Conservation (phyloP, 2,797 vertebrate species). For the Pseudochaenichthys georgianus region DNA sequence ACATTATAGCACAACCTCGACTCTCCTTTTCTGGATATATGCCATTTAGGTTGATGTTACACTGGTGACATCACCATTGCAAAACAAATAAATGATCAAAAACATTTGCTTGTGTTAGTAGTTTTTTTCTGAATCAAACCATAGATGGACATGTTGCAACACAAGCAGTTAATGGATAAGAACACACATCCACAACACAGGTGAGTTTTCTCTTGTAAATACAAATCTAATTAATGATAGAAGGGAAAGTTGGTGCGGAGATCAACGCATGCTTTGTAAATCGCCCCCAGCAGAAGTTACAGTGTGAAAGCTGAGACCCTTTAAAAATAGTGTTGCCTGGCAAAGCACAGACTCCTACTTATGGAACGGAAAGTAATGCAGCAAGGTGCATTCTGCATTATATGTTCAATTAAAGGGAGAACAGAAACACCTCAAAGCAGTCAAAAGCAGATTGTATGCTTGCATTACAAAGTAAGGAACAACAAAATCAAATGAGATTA, state of each 20-base stretch:
- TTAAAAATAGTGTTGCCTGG: conserved; percentile 64
- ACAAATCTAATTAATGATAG: background rate
- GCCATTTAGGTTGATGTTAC: conserved; percentile 47
- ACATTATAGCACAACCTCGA: conserved; percentile 15
- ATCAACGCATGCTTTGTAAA: background rate
- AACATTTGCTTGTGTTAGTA: conserved; percentile 25
- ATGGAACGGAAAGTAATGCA: conserved; percentile 54
- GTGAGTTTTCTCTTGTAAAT: conserved; percentile 1
- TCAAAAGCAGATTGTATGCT: background rate
- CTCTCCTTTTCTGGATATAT: conserved; percentile 36
- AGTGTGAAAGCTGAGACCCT: conserved; percentile 61
- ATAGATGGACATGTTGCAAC: background rate
- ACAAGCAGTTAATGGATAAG: background rate
- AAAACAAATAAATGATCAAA: conserved; percentile 67
- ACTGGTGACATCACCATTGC: conserved; percentile 40
- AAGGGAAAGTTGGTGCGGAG: background rate
- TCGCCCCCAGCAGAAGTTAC: conserved; percentile 17
- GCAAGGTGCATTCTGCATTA: conserved; percentile 13
- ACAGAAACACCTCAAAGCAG: background rate
- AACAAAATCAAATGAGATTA: conserved; percentile 28
- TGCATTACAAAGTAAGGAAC: background rate
- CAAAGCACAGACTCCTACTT: conserved; percentile 45
- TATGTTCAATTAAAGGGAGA: conserved; percentile 3
- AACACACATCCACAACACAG: background rate
- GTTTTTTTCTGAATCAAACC: conserved; percentile 45